Base-by-base conservation (phyloP, 2,113 vertebrate genomes). In the Callaeas wilsoni region DNA sequence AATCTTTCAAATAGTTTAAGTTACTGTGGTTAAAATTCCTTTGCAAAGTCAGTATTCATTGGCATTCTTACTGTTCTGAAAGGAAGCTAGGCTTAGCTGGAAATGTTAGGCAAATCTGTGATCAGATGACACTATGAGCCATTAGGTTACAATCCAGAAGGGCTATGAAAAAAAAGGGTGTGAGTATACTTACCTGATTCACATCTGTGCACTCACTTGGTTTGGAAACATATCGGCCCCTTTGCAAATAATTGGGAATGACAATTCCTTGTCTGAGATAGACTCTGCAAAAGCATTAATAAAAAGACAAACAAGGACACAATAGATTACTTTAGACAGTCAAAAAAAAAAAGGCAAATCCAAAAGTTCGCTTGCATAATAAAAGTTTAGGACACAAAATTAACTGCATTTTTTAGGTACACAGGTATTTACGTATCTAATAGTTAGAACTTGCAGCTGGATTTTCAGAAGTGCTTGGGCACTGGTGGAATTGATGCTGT, bases 1-100 rank as follows among this genome's bases (percentile, higher is more conserved):
- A 76, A 53, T 83, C 87, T 80, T 83, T 90, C 62, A 64, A 76
- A 91, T 80, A 83, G 83, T 88, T 83, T 57, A 57, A 69, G 59
- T 94, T 93, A 62, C 67, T 88, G 75, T 57, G 83, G 90, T 97
- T 84, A 76, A 87, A 93, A 88, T 90, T 86, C 79, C 60, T 94
- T 90, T 90, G 62, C 50, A 77, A 84, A 84, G 37, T 65, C 37
- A 56, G 63, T 78, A 57, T 69, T 92, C 68, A 30, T 32, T 80
- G 39, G 35, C 63, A 90, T 89, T 93, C 44, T 37, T 50, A 59
- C 32, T 57, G 50, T 67, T 76, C 47, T 87, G 69, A 84, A 90
- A 89, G 37, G 37, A 76, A 95, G 55, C 32, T 60, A 50, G 42
- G 83, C 42, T 90, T 70, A 88, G 79, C 64, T 92, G 30, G 46